Base-by-base conservation (phyloP, 2,797 vertebrate genomes). In the Salmo trutta region DNA sequence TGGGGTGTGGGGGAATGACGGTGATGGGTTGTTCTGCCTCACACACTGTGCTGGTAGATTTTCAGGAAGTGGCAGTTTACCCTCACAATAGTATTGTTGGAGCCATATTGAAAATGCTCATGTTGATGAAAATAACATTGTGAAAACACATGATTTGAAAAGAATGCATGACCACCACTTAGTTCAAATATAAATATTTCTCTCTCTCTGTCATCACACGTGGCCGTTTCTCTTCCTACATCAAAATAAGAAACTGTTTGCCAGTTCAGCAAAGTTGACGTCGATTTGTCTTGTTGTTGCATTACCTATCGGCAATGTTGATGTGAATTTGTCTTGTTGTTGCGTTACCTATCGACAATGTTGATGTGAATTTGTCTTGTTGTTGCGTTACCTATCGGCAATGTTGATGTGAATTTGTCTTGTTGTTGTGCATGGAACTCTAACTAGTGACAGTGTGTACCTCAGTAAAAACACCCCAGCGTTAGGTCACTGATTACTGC, bases 401-500 rank as follows among this genome's bases (percentile, higher is more conserved):
- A 24, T 24, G 24, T 24, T 24, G 24, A 24, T 24, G 24, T 24
- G 24, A 24, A 24, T 24, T 24, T 24, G 24, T 24, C 41, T 47
- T 14, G 41, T 47, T 47, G 10, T 47, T 47, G 41, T 47, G 41
- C 41, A 12, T 14, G 41, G 41, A 54, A 16, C 17, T 59, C 19
- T 3, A n/a, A 12, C 41, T 47, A 47, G 12, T 47, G 41, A 47
- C 10, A 3, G 41, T 47, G 41, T 47, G 12, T 47, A 3, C 3
- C 41, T 12, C 41, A 47, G 41, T 47, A 12, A 47, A 3, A 14
- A 47, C 41, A 47, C 0, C 10, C 19, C 27, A 4, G 52, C 31
- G 1, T 76, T 36, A 36, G 29, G 29, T 33, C 29, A 76, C 27
- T 77, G 75, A 74, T 79, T 36, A 67, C 69, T 31, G 65, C 6